A percentile compares a stretch with the other conserved stretches of the same genome.
Evolutionary conservation across 2,113 vertebrate species (phyloP).

Genomic region (Mobula hypostoma): DNA sequence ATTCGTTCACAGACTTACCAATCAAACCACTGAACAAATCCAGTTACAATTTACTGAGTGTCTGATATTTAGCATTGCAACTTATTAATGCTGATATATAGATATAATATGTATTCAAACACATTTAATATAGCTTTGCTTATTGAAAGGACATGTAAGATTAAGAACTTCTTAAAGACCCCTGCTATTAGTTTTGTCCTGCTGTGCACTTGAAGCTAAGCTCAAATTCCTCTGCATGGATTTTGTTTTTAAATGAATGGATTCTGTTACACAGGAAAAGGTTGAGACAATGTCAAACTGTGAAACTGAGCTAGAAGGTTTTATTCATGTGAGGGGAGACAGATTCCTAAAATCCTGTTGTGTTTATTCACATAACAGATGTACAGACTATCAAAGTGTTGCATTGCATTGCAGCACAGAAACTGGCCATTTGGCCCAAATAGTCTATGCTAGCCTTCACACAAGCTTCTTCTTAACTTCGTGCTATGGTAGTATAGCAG

Average conservation of each 20-base stretch:
- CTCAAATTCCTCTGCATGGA: not conserved
- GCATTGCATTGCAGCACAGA: not conserved
- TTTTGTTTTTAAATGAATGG: not conserved
- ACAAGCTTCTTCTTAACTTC: not conserved
- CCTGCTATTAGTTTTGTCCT: too few species aligned
- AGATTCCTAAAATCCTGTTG: slow-evolving; percentile 9
- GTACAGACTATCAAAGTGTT: not conserved
- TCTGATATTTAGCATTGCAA: too few species aligned
- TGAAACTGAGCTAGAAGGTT: slow-evolving; percentile 10
- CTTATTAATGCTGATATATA: too few species aligned
- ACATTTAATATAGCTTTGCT: too few species aligned
- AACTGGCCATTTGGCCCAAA: too few species aligned
- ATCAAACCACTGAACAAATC: too few species aligned
- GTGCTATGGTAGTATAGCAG: too few species aligned
- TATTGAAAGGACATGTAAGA: too few species aligned
- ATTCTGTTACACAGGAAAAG: not conserved
- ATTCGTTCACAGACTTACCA: not conserved
- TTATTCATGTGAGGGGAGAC: slow-evolving; percentile 33
- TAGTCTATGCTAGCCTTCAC: not conserved
- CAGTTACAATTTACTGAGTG: too few species aligned
- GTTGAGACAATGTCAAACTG: slow-evolving; percentile 3
- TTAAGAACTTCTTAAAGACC: not conserved
- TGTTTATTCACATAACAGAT: slow-evolving; percentile 26
- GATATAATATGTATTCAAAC: too few species aligned
- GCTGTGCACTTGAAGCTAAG: not conserved